Conservation (phyloP, 2,888 invertebrate genomes). For the Drosophila putrida region DNA sequence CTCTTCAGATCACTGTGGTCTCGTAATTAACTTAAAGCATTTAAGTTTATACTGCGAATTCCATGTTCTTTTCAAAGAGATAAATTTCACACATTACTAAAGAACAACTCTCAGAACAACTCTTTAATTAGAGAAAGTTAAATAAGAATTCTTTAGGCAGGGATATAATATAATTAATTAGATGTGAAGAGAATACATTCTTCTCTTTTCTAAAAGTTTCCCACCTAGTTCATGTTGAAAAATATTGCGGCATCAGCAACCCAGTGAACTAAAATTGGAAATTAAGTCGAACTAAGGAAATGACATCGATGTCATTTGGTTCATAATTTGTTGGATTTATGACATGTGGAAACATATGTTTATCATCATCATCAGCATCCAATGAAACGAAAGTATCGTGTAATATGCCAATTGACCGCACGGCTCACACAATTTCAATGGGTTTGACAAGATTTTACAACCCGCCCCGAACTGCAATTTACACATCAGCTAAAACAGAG, state of each 20-base stretch:
- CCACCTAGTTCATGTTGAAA: constrained; percentile 1
- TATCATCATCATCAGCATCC: constrained; percentile 24
- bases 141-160: background rate
- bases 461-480: constrained; percentile 36
- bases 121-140: background rate
- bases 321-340: constrained; percentile 55
- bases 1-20: constrained; percentile 1
- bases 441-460: constrained; percentile 54
- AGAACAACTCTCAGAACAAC: too few species aligned
- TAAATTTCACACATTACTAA: background rate
- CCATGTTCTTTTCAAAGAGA: background rate
- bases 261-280: constrained; percentile 8
- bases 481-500: constrained; percentile 36
- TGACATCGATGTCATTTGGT: constrained; percentile 26
- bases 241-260: constrained; percentile 9
- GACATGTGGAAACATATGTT: constrained; percentile 58
- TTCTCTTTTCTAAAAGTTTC: too few species aligned
- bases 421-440: constrained; percentile 35
- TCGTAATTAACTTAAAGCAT: constrained; percentile 5
- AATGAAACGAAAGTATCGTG: constrained; percentile 23
- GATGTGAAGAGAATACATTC: background rate
- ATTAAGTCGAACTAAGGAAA: background rate
- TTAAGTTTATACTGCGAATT: background rate
- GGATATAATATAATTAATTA: background rate
- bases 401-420: constrained; percentile 28